Evolutionary conservation across 2,888 invertebrate species (phyloP), one percentile per base, ranked within the genome.

Genomic region (Xestia c-nigrum): DNA sequence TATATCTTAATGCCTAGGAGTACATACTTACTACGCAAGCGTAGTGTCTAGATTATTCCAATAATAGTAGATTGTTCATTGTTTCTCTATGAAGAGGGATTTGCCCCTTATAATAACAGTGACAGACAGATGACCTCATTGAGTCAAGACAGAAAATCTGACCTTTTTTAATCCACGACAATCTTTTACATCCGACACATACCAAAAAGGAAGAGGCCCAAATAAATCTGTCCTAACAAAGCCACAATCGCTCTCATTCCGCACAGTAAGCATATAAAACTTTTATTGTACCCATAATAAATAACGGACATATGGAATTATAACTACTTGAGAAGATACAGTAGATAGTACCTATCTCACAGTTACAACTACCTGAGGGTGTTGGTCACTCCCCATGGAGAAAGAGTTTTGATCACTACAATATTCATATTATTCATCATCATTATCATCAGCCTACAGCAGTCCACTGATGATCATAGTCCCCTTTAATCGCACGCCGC

Each of bases 201-300:
- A 43, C 50, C 31, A 55, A 40, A 66, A 65, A 84, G 84, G 50
- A 73, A 76, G 61, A 24, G 59, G 67, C 59, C 61, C 74, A 38
- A 81, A 86, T 85, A 86, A 85, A 84, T 86, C 73, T 61, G 70
- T 38, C 65, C 64, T 78, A 81, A 83, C 72, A 74, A 72, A 74
- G 59, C 76, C 76, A 72, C 75, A 59, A 50, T 50, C 6, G 43
- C 65, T 70, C 66, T 57, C 31, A 80, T 68, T 64, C 63, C 50
- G 70, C 38, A 69, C 74, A 74, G 65, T 74, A 74, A 59, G 12
- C 24, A 73, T 59, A 66, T 82, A 78, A 78, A 85, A 74, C 80
- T 67, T 70, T 80, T 74, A 65, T 75, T 50, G 67, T 57, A 57
- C 43, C 47, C 21, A 61, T 70, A 76, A 78, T 67, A 76, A 80